Base-by-base conservation (phyloP, 2,797 vertebrate species). In the Hyperoplus lanceolatus region DNA sequence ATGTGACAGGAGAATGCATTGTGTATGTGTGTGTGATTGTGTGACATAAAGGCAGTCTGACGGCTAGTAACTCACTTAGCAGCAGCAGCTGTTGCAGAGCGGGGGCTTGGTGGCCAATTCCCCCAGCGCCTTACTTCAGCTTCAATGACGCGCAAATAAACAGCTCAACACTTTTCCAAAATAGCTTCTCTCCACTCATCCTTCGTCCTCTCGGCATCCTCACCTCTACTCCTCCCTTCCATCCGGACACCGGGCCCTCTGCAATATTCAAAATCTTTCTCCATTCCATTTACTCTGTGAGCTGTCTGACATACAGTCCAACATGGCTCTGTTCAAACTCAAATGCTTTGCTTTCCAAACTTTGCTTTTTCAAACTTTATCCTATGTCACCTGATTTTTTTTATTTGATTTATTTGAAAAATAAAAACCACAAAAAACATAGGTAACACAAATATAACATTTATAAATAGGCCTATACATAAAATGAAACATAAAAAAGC, bases 1-100 rank as follows among this genome's bases (percentile, higher is more conserved):
- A 80, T 85, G 81, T 93, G 90, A 92, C 92, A 90, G 88, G 79
- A 69, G 84, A 89, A 90, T 81, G 86, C 80, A 73, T 29, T 70
- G 87, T 81, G 89, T 83, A 79, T 83, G 89, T 80, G 89, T 81
- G 77, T 88, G 82, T 89, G 89, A 95, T 96, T 97, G 91, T 96
- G 97, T 99, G 98, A 99, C 97, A 99, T 98, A 98, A 98, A 99
- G 97, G 97, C 90, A 97, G 97, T 98, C 96, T 98, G 98, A 99
- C 96, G 96, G 96, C 96, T 96, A 96, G 97, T 99, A 99, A 99
- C 98, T 99, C 97, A 99, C 98, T 99, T 99, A 99, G 97, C 96
- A 96, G 96, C 97, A 96, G 97, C 98, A 99, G 98, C 98, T 99
- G 98, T 98, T 99, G 96, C 95, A 64, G 96, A 95, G 95, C 94